Evolutionary conservation across 2,797 vertebrate genomes (phyloP).

Genomic region (Cheirogaleus major): DNA sequence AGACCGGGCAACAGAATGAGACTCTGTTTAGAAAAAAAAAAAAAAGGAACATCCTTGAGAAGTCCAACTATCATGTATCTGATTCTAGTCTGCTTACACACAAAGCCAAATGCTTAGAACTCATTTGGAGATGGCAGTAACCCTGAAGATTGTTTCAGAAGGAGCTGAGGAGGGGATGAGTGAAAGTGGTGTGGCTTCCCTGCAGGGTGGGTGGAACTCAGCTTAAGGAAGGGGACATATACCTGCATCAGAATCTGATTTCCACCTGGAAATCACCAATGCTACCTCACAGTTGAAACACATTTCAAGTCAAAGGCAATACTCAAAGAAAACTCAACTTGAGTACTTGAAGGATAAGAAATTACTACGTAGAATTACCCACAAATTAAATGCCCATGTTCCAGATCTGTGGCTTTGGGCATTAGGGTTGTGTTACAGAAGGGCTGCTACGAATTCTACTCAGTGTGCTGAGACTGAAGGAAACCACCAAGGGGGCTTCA

Average conservation of each 20-base stretch:
- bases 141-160: not conserved
- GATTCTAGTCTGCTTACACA: too few species aligned
- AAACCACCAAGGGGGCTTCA: not conserved
- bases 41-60: not conserved
- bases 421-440: not conserved
- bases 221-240: not conserved
- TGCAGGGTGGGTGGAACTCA: not conserved
- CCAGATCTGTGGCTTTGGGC: not conserved
- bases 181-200: not conserved
- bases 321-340: not conserved
- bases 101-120: not conserved
- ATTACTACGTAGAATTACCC: not conserved
- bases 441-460: not conserved
- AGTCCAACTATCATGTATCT: rapidly evolving
- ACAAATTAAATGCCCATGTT: not conserved
- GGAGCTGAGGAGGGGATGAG: not conserved
- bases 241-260: not conserved
- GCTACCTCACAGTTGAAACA: not conserved
- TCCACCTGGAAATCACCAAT: not conserved
- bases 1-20: too few species aligned
- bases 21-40: too few species aligned
- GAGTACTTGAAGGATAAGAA: not conserved
- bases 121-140: not conserved
- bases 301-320: not conserved
- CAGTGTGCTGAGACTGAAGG: not conserved